Base-by-base conservation (phyloP, 2,797 vertebrate species). In the Gorsachius magnificus region DNA sequence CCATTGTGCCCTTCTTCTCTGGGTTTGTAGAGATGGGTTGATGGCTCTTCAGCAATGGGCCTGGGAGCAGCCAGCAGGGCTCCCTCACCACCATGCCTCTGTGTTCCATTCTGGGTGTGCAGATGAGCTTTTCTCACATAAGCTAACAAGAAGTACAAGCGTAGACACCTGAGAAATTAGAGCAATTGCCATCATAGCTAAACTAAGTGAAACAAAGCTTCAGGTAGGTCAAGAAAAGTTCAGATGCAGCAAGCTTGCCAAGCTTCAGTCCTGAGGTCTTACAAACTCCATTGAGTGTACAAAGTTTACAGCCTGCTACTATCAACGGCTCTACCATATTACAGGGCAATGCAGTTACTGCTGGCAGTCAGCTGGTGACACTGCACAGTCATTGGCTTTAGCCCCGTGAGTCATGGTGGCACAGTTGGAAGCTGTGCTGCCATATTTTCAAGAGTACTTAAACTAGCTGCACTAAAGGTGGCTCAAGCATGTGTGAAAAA, bases 31-130 rank as follows among this genome's bases (percentile, higher is more conserved):
- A 51, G 10, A 35, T 13, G 46, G 11, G 13, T 11, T 64, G 12
- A 36, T 64, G 41, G 13, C 10, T 60, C 15, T 17, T 18, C 24
- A 7, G 2, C 0, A 0, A 29, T 35, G 14, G 26, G 33, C 3
- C 20, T 78, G 26, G 29, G 26, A 65, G 31, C 16, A 69, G 41
- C n/a, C 31, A 69, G n/a, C 20, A 65, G 16, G 10, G 18, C 9
- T 48, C 1, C 3, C 10, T 3, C 5, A 51, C 5, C 11, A 20
- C 18, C 60, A 16, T 72, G 8, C 6, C 16, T 64, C 54, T 81
- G 8, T 43, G 4, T 6, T 69, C 25, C 45, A 81, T 58, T 46
- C 11, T 33, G 29, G 11, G 15, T 46, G 24, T 53, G 21, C 10
- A 61, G 51, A 13, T 48, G 18, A 78, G 6, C 19, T 64, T 76